Base-by-base conservation (phyloP, 2,888 invertebrate species). In the Protodeltote pygarga region DNA sequence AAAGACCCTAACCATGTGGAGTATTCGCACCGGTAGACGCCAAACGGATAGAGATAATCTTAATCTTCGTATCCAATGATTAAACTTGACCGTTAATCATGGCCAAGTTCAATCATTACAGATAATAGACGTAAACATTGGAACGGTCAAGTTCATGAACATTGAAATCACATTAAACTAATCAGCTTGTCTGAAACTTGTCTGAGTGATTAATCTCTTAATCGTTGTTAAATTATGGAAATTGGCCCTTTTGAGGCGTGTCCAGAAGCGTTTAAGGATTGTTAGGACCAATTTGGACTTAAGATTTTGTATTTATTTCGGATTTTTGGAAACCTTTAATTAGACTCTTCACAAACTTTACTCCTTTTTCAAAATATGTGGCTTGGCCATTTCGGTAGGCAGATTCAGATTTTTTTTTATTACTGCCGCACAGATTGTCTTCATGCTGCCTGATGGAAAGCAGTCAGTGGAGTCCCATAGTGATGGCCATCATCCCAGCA, bases 211-310 rank as follows among this genome's bases (percentile, higher is more conserved):
- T 39, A 39, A 24, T 37, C 23, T 28, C 24, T 14, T 45, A 25
- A 47, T 50, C 28, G 20, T 29, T 35, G 27, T 27, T 15, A 27
- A 47, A 41, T 47, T 60, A 54, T 48, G 40, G 13, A 41, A 38
- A 50, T 60, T 29, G 33, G 15, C 37, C 47, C 23, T 31, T n/a
- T 5, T 3, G 25, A 37, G 14, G 4, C 52, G 4, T 16, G 5
- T 16, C 24, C n/a, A n/a, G 10, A n/a, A n/a, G 1, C 6, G 6
- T 1, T n/a, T 20, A 5, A 5, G 11, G 20, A 14, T 27, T 16
- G 24, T 27, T 8, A 20, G 9, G n/a, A 10, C 25, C 19, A 17
- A 24, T 46, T 38, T 25, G 11, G 24, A 31, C 27, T 13, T 17
- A 14, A 25, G 50, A 27, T 27, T 32, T 55, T 23, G 5, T 3